Base-by-base conservation (phyloP, 1,140 invertebrate genomes). In the Diorhabda carinulata region DNA sequence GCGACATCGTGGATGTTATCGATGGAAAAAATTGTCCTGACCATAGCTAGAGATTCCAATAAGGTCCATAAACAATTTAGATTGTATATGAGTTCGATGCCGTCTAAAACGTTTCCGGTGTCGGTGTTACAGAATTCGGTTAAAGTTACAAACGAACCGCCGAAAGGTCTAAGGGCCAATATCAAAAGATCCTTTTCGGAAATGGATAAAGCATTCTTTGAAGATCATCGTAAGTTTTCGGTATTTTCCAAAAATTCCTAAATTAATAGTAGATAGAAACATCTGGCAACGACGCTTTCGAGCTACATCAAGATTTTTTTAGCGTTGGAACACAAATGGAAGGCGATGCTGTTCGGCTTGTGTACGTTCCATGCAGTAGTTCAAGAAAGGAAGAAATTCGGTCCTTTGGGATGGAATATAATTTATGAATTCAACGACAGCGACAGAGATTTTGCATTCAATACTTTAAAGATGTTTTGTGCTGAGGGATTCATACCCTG, bases 121-220 rank as follows among this genome's bases (percentile, higher is more conserved):
- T 92, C 92, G 0, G 89, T 97, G 2, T 84, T 97, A 4, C 94
- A 97, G 79, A 96, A 96, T 78, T 92, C 94, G 52, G 90, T 97
- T 0, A 97, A 97, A 83, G 93, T 97, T 58, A 97, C 94, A 0
- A 96, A 95, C 78, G 95, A 97, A 79, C 92, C 94, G 0, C 94
- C 95, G 0, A 95, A 93, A 83, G 94, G 95, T 1, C 82, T 97
- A 1, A 87, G 89, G 74, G 87, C 90, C 0, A 92, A 96, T 79
- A 84, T 97, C 1, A 88, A 92, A 71, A 85, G 91, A 65, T 92
- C 94, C 0, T 88, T 96, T 61, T 83, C 86, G 42, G 93, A 95
- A 77, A 87, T 94, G 74, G 84, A 89, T 56, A 84, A 88, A 66
- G 89, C 92, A 8, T 94, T 91, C 79, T 95, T 95, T 77, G 91